Percentiles rank a stretch among this genome's conserved stretches.
phyloP scores from a whole-genome alignment of 2,113 vertebrate species.

The Vicugna pacos region DNA sequence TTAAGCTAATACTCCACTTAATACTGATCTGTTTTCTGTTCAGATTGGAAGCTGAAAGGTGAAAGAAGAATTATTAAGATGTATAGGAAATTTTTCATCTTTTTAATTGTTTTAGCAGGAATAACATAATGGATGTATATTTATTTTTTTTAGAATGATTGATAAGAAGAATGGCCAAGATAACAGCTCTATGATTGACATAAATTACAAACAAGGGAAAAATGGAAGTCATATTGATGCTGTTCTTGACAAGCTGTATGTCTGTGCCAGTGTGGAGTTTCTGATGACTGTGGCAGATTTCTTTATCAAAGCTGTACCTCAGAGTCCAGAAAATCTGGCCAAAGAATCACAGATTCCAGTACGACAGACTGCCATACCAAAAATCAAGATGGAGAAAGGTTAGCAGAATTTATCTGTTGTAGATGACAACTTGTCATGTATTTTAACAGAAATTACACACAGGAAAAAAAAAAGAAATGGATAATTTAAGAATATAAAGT shows the following conservation, averaged over 20 bases:
- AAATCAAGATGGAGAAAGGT: constrained; percentile 85
- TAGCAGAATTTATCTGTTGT: constrained; percentile 64
- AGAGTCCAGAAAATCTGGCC: constrained; percentile 62
- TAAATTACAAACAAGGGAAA: constrained; percentile 89
- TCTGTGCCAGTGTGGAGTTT: constrained; percentile 98
- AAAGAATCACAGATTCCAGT: constrained; percentile 86
- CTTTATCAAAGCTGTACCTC: constrained; percentile 93
- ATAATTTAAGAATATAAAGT: neutral
- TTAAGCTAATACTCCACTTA: neutral
- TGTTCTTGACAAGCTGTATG: constrained; percentile 93
- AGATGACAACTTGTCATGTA: neutral
- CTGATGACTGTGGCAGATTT: constrained; percentile 95
- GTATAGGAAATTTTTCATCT: neutral
- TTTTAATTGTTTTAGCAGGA: constrained; percentile 22
- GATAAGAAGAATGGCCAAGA: constrained; percentile 88
- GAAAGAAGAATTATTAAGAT: constrained; percentile 32
- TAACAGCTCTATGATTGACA: constrained; percentile 91
- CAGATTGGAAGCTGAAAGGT: neutral
- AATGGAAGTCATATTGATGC: constrained; percentile 88
- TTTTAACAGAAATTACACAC: constrained; percentile 34
- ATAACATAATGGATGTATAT: constrained; percentile 8
- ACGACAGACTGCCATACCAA: constrained; percentile 85
- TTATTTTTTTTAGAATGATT: constrained; percentile 92
- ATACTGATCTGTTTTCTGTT: neutral
- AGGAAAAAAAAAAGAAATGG: constrained; percentile 3